phyloP scores from a whole-genome alignment of 2,113 vertebrate species.

The Oncorhynchus tshawytscha region DNA sequence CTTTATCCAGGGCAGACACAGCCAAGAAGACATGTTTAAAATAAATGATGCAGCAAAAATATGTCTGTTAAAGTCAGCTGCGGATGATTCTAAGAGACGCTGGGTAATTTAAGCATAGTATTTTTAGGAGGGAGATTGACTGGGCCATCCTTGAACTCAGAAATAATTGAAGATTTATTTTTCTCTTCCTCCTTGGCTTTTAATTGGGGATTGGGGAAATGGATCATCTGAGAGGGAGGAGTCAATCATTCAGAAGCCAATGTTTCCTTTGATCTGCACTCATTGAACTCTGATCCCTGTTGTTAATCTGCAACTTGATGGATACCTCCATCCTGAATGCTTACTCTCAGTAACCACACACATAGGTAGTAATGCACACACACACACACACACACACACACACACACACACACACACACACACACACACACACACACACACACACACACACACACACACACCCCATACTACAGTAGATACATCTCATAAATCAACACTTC shows the following conservation, averaged over 20 bases:
- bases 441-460: background rate
- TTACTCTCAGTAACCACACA: background rate
- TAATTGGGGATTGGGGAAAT: conserved; percentile 62
- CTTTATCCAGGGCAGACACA: conserved; percentile 3
- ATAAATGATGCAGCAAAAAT: conserved; percentile 16
- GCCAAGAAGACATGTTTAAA: conserved; percentile 8
- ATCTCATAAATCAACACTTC: conserved; percentile 35
- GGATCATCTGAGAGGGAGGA: conserved; percentile 67
- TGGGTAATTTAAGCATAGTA: conserved; percentile 11
- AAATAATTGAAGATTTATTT: conserved; percentile 34
- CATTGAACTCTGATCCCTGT: conserved; percentile 66
- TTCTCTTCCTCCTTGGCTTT: conserved; percentile 48
- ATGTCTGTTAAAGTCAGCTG: no score
- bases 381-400: background rate
- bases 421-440: background rate
- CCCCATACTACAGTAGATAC: conserved; percentile 42
- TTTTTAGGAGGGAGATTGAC: conserved; percentile 33
- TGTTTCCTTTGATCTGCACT: conserved; percentile 70
- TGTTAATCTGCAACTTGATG: conserved; percentile 41
- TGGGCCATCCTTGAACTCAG: conserved; percentile 33
- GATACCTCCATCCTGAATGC: conserved; percentile 2
- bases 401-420: background rate
- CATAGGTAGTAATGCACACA: background rate
- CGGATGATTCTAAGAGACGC: background rate
- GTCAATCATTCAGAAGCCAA: conserved; percentile 76